Percentiles rank a stretch among this genome's conserved stretches.
Conservation (phyloP, 2,888 invertebrate species). For the Pristionchus mayeri region DNA sequence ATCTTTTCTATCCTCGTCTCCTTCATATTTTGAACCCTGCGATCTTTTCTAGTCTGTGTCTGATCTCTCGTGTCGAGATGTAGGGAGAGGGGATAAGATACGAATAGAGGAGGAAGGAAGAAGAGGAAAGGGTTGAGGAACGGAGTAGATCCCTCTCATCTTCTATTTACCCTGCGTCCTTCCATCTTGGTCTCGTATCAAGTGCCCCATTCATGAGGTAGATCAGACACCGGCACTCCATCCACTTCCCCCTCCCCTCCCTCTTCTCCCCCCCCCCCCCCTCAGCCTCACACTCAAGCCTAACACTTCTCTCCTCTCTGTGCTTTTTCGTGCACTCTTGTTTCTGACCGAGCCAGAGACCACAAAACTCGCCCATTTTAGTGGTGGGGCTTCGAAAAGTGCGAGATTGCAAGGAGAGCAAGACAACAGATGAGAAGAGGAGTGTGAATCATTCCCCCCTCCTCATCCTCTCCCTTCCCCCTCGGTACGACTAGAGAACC, state of each 20-base stretch:
- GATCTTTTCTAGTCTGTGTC: neutral
- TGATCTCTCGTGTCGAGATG: neutral
- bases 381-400: neutral
- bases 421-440: neutral
- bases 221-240: neutral
- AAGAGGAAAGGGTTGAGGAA: too few relatives aligned
- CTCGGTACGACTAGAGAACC: neutral
- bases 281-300: neutral
- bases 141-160: neutral
- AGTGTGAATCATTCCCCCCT: neutral
- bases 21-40: neutral
- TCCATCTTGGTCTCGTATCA: neutral
- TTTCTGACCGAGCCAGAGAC: neutral
- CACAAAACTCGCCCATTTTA: neutral
- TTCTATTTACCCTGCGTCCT: neutral
- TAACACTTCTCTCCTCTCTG: slow-evolving; percentile 11
- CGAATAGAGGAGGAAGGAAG: neutral
- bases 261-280: neutral
- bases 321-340: neutral
- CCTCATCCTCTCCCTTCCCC: neutral
- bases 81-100: too few relatives aligned
- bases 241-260: neutral
- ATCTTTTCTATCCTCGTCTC: neutral
- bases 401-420: neutral
- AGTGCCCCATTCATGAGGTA: neutral